These are phyloP conservation scores for Himalopsyche phryganea DNA, from an alignment of 1,140 invertebrate genomes.

Conservation along the genomic window DNA sequence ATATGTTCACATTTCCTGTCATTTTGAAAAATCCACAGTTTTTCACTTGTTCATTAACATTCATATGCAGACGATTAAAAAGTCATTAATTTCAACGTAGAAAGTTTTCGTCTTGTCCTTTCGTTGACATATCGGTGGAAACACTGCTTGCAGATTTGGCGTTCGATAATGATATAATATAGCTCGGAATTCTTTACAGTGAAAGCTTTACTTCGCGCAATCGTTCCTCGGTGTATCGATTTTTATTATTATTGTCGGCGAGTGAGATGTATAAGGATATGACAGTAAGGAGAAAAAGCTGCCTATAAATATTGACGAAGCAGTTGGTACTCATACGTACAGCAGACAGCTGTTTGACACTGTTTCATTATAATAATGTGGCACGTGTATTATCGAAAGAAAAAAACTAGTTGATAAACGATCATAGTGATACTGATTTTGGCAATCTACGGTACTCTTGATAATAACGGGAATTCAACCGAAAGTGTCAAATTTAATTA, in stretches of 20 bases:
- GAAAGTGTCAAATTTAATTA: no score
- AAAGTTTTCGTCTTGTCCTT: constrained; percentile 2
- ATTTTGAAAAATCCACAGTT: no score
- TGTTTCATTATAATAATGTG: neutral
- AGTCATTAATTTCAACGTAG: constrained; percentile 4
- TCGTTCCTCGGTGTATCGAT: no score
- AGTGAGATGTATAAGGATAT: neutral
- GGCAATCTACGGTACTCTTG: no score
- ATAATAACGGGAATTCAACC: no score
- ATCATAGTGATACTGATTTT: neutral
- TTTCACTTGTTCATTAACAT: no score
- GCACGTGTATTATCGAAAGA: neutral
- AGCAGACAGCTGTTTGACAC: neutral
- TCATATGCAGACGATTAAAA: neutral
- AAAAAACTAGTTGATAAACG: neutral
- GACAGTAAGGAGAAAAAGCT: neutral
- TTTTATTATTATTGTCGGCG: neutral
- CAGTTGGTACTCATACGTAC: neutral
- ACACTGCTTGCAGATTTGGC: constrained; percentile 1
- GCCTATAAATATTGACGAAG: constrained; percentile 7
- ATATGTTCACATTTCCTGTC: no score
- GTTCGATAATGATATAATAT: neutral
- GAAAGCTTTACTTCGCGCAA: neutral
- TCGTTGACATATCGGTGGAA: neutral
- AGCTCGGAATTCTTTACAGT: neutral